Evolutionary conservation across 2,888 invertebrate species (phyloP), one percentile per base, ranked within the genome.

Genomic region (Papilio protenor): DNA sequence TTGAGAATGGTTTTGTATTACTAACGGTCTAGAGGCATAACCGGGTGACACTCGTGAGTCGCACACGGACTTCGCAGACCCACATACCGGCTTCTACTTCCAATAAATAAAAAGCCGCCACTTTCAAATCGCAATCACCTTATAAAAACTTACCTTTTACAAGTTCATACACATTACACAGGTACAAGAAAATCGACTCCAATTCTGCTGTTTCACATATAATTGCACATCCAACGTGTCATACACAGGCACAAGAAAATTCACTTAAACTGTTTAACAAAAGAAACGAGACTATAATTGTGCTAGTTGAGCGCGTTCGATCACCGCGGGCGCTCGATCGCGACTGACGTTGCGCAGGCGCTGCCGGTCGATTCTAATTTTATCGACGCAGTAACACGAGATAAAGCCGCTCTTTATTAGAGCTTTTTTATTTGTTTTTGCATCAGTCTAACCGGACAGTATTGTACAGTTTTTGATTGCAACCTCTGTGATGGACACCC

Each of bases 341-440:
- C 86, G 87, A 87, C 85, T 85, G 85, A 81, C 81, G 83, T 82
- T 84, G 86, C 88, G 85, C 85, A 82, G 79, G 85, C 84, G 86
- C 80, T 82, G 84, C 85, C 84, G 81, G 85, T 84, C 88, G 88
- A 89, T 91, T 93, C 94, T 94, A 94, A 94, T 92, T 94, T 93
- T 94, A 92, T 91, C 93, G 88, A 86, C 87, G 89, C 88, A 93
- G 94, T 94, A 94, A 94, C 89, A 93, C 93, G 94, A 94, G 93
- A 94, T 94, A 94, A 93, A 92, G 90, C 88, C 88, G 88, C 89
- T 91, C 91, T 93, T 94, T 92, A 92, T 91, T 89, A 88, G 86
- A 87, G 87, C 89, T 91, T 92, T 89, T 90, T 89, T 84, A 81
- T 88, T 90, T 90, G 85, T 87, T 87, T 87, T 85, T 85, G 86